Conservation (phyloP, 53 echinoderm and acorn worm genomes). For the Patiria pectinifera region DNA sequence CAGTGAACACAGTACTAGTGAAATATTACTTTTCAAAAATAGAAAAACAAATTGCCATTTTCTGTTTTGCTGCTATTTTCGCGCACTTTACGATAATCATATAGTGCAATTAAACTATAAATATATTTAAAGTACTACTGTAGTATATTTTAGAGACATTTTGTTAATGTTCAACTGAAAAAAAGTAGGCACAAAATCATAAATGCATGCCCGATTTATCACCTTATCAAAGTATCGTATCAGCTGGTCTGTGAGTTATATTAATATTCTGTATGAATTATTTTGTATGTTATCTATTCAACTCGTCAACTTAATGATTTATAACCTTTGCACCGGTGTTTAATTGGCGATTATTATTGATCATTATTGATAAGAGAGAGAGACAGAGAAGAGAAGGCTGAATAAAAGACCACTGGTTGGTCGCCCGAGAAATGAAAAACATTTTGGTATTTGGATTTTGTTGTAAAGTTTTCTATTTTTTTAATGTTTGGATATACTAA, state of each 20-base stretch:
- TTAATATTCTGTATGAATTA: not conserved
- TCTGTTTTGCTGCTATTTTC: not conserved
- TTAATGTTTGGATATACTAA: not conserved
- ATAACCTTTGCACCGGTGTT: constrained; percentile 33
- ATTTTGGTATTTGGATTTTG: not conserved
- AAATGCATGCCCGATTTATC: constrained; percentile 39
- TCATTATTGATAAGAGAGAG: not conserved
- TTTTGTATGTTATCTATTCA: constrained; percentile 43
- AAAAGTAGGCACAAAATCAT: not conserved
- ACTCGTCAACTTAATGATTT: constrained; percentile 13
- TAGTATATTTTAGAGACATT: constrained; percentile 3
- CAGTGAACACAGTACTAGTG: constrained; percentile 55
- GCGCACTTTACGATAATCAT: constrained; percentile 1
- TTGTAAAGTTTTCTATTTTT: not conserved
- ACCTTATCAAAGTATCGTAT: constrained; percentile 3
- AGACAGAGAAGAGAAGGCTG: not conserved
- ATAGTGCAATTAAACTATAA: constrained; percentile 50
- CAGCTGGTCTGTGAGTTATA: constrained; percentile 53
- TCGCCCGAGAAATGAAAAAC: constrained; percentile 23
- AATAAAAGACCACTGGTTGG: constrained; percentile 64
- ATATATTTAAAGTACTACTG: not conserved
- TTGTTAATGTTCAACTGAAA: not conserved
- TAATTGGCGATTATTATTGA: constrained; percentile 15
- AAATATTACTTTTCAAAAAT: not conserved
- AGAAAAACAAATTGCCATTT: constrained; percentile 12